phyloP scores from a whole-genome alignment of 2,888 invertebrate species.

The Morpho deidamia region DNA sequence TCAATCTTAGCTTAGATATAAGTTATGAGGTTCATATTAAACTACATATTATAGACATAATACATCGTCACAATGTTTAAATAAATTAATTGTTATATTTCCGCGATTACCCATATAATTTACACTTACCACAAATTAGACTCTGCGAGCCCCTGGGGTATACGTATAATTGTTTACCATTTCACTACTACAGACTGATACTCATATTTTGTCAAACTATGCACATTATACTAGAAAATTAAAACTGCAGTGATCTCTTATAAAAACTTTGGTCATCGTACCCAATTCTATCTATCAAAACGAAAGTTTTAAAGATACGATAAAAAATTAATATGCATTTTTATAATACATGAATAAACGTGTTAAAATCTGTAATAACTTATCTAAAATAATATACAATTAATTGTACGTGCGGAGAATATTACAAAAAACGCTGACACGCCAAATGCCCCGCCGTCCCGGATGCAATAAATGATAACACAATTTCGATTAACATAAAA shows the following conservation, averaged over 20 bases:
- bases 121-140: no score
- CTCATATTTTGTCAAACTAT: no score
- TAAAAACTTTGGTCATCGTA: not conserved
- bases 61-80: no score
- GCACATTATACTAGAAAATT: not conserved
- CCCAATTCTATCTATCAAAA: not conserved
- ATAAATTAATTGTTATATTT: no score
- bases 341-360: not conserved
- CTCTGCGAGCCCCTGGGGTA: no score
- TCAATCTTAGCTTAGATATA: no score
- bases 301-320: no score
- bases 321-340: not conserved
- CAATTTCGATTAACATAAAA: conserved; percentile 25
- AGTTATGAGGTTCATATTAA: no score
- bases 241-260: not conserved
- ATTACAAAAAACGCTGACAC: conserved; percentile 11
- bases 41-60: no score
- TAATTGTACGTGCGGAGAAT: conserved; percentile 4
- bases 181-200: no score
- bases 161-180: no score
- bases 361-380: conserved; percentile 1
- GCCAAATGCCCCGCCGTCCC: conserved; percentile 19
- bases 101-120: no score
- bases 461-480: conserved; percentile 27
- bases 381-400: conserved; percentile 2